Base-by-base conservation (phyloP, 2,113 vertebrate genomes). In the Aegithalos caudatus region DNA sequence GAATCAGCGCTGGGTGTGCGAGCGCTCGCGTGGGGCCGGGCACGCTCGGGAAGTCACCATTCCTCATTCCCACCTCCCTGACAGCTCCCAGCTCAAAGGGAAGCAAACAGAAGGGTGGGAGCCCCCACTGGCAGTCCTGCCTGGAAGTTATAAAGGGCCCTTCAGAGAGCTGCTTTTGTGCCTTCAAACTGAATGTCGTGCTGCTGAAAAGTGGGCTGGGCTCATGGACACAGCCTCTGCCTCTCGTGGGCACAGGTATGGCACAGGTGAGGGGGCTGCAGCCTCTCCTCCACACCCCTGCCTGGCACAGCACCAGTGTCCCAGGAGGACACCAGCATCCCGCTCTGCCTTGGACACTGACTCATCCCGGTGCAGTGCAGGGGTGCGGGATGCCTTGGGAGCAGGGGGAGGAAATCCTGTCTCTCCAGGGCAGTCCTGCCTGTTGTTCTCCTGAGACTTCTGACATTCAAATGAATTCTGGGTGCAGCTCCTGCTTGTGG, bases 101-200 rank as follows among this genome's bases (percentile, higher is more conserved):
- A 56, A 95, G 92, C 73, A 91, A 94, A 88, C 76, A 92, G 76
- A 70, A 20, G 61, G 53, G 58, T 76, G 81, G 18, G 21, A 87
- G 64, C 50, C 54, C 29, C 29, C 4, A 0, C 31, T 17, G 29
- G 0, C 10, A 3, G 40, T 28, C 66, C 78, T 9, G 35, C 28
- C 40, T 51, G 14, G 48, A 62, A 72, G 48, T 66, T 53, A 24
- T 40, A 51, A 81, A 81, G 73, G 48, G 50, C 82, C 51, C 9
- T 70, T 83, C 94, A 90, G 4, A 70, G 44, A 12, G 1, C 4
- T 2, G 27, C 20, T 82, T 77, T 88, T 60, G 20, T 83, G 62
- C 90, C 71, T 86, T 27, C 42, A 31, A 69, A 69, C 20, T 4
- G 21, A 42, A 16, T 66, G 61, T 38, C 22, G 48, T 2, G 12